These are phyloP conservation scores for Magallana gigas DNA, from an alignment of 1,140 invertebrate species.

Conservation along the genomic window DNA sequence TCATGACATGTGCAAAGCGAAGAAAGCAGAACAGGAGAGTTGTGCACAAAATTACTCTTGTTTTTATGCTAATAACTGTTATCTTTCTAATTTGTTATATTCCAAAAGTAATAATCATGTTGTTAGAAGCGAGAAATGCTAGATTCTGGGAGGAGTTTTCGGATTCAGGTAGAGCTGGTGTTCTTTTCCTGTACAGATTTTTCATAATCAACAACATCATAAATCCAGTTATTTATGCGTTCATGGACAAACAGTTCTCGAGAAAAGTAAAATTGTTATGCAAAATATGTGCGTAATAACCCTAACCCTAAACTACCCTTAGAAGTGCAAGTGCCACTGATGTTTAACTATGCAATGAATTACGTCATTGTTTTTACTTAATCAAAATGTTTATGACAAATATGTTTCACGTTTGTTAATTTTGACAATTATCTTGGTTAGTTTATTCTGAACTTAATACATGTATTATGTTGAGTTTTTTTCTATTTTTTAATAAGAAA, in stretches of 20 bases:
- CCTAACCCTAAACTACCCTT: too few relatives aligned
- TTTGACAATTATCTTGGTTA: too few relatives aligned
- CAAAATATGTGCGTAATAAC: neutral
- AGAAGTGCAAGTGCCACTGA: too few relatives aligned
- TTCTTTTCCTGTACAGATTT: conserved; percentile 44
- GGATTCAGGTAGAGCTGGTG: conserved; percentile 16
- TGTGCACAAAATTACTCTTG: conserved; percentile 10
- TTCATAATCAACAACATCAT: conserved; percentile 60
- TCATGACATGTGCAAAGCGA: neutral
- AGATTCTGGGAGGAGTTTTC: conserved; percentile 49
- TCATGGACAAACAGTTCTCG: conserved; percentile 53
- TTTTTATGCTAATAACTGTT: conserved; percentile 47
- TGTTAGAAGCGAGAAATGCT: conserved; percentile 47
- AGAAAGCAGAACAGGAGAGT: conserved; percentile 44
- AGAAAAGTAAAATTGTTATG: neutral
- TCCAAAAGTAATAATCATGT: conserved; percentile 53
- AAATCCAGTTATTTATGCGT: conserved; percentile 59
- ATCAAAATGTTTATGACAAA: too few relatives aligned
- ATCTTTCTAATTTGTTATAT: conserved; percentile 59
- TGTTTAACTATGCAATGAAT: too few relatives aligned
- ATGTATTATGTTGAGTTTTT: too few relatives aligned
- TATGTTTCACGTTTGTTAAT: too few relatives aligned
- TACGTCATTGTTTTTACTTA: too few relatives aligned
- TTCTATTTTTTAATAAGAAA: too few relatives aligned
- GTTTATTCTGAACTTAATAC: too few relatives aligned